Evolutionary conservation across 2,797 vertebrate species (phyloP).

Genomic region (Chromis chromis): DNA sequence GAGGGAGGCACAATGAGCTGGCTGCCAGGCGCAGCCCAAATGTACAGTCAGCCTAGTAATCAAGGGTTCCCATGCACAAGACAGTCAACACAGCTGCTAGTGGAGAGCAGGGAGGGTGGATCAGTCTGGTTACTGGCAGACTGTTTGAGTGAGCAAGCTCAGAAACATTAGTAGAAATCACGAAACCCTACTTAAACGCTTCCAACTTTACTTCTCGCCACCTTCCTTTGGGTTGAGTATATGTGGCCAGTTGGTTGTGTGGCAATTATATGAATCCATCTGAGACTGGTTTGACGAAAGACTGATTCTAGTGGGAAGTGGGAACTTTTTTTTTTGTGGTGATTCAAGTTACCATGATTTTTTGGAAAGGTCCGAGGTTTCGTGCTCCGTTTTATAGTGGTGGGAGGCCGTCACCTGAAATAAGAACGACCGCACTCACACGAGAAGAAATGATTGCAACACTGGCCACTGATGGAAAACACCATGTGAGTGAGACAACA

Average conservation of each 20-base stretch:
- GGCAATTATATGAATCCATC: background rate
- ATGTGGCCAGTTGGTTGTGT: background rate
- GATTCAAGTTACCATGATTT: background rate
- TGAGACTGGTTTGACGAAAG: background rate
- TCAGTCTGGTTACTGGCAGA: constrained; percentile 32
- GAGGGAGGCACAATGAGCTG: constrained; percentile 33
- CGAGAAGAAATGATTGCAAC: background rate
- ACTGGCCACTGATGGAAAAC: background rate
- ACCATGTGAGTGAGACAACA: background rate
- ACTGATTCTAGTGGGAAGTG: too few species aligned
- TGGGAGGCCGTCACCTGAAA: too few species aligned
- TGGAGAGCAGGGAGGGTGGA: constrained; percentile 26
- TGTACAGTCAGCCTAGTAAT: constrained; percentile 68
- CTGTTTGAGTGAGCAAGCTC: constrained; percentile 26
- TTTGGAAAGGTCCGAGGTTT: too few species aligned
- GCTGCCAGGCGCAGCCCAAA: constrained; percentile 51
- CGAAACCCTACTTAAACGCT: background rate
- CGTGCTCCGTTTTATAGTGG: too few species aligned
- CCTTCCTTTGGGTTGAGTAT: background rate
- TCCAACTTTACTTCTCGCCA: background rate
- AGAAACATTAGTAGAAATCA: constrained; percentile 29
- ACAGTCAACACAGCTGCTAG: constrained; percentile 77
- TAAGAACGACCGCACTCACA: too few species aligned
- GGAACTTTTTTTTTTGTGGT: background rate
- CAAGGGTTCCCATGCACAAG: constrained; percentile 65